Conservation (phyloP, 2,888 invertebrate genomes). For the Itoplectis maculator region DNA sequence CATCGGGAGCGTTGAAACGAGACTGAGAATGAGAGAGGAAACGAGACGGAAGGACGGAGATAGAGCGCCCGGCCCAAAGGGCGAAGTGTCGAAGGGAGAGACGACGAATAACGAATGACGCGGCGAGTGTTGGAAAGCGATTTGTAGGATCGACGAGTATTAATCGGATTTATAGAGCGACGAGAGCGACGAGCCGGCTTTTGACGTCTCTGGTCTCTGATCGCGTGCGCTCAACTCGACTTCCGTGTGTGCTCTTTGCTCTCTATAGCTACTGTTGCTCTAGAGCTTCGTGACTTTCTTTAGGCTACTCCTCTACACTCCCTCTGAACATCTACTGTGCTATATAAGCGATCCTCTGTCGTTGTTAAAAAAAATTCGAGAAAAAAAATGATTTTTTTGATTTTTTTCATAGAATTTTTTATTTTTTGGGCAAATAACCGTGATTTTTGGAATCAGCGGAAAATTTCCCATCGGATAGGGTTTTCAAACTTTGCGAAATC, state of each 20-base stretch:
- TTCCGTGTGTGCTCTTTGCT: too few relatives aligned
- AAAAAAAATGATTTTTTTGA: too few relatives aligned
- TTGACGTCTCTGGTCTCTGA: constrained; percentile 41
- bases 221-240: constrained; percentile 19
- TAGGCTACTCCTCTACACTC: constrained; percentile 10
- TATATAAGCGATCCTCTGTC: too few relatives aligned
- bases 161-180: constrained; percentile 71
- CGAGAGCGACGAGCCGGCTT: constrained; percentile 37
- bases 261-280: too few relatives aligned
- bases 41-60: constrained; percentile 2
- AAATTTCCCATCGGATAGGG: too few relatives aligned
- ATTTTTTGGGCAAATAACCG: too few relatives aligned
- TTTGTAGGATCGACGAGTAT: constrained; percentile 69
- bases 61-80: constrained; percentile 18
- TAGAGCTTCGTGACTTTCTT: constrained; percentile 6
- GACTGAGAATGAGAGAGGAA: constrained; percentile 9
- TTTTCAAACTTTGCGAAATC: too few relatives aligned
- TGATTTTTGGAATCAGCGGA: too few relatives aligned
- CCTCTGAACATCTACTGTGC: too few relatives aligned
- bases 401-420: too few relatives aligned
- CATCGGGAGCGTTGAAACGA: background rate
- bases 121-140: constrained; percentile 60
- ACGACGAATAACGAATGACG: constrained; percentile 47
- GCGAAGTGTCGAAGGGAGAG: constrained; percentile 50
- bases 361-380: too few relatives aligned